phyloP scores from a whole-genome alignment of 2,797 vertebrate genomes.

The Buphagus erythrorhynchus region DNA sequence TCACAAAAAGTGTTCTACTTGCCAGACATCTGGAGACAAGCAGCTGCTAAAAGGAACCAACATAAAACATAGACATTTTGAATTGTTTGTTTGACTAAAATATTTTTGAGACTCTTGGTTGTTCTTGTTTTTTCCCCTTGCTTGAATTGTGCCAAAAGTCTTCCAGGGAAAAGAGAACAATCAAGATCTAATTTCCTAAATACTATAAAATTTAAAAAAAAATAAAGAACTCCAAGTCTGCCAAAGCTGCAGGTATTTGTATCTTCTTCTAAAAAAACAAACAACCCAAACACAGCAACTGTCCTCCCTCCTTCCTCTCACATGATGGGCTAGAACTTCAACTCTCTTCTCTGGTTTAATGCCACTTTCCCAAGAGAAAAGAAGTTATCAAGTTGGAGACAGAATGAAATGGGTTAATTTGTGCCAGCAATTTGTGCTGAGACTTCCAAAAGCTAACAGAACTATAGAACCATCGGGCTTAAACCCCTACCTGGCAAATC shows the following conservation, averaged over 20 bases:
- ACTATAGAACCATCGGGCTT: neutral
- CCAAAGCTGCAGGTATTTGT: neutral
- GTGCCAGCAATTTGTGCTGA: neutral
- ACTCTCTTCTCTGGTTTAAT: neutral
- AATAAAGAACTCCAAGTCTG: neutral
- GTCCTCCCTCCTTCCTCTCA: fast-evolving
- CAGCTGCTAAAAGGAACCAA: neutral
- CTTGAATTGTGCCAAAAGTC: neutral
- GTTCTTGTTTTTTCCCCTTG: neutral
- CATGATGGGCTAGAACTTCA: neutral
- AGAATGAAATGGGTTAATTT: neutral
- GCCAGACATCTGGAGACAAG: conserved; percentile 28
- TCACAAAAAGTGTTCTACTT: neutral
- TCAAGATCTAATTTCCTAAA: neutral
- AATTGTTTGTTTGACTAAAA: neutral
- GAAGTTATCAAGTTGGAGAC: neutral
- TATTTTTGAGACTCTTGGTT: neutral
- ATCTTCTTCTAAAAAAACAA: neutral
- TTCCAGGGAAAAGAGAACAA: neutral
- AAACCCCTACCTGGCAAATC: neutral
- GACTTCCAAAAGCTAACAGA: neutral
- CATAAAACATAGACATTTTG: neutral
- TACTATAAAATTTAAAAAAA: neutral
- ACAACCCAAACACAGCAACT: neutral
- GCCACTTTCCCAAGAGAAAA: neutral